Conservation (phyloP, 2,113 vertebrate genomes). For the Gyps fulvus region DNA sequence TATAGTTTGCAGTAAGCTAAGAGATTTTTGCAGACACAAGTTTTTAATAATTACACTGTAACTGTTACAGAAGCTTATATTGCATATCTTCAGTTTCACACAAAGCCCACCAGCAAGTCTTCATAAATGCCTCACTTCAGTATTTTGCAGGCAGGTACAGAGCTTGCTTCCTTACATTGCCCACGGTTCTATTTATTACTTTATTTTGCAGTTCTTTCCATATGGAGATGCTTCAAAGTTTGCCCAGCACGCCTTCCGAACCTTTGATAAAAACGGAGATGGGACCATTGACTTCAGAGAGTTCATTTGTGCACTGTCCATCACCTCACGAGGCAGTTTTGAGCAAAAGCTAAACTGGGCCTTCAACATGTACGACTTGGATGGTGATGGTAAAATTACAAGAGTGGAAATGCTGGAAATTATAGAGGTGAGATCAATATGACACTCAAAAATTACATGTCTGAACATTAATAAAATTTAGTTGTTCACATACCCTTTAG, state of each 20-base stretch:
- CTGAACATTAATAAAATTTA: neutral
- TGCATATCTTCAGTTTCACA: neutral
- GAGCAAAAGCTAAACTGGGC: constrained; percentile 99
- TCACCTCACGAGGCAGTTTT: constrained; percentile 96
- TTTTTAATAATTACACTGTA: neutral
- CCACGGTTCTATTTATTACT: neutral
- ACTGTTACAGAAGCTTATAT: neutral
- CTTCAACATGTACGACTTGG: constrained; percentile 99
- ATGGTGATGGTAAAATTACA: constrained; percentile 98
- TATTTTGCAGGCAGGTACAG: neutral
- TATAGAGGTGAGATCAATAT: constrained; percentile 84
- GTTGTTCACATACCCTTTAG: neutral
- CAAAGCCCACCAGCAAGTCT: neutral
- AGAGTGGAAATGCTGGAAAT: constrained; percentile 99
- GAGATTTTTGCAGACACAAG: neutral
- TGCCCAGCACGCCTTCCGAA: constrained; percentile 96
- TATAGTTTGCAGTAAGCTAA: neutral
- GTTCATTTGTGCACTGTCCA: constrained; percentile 97
- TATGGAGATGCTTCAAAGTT: constrained; percentile 98
- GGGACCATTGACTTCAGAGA: constrained; percentile 99
- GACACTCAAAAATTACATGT: neutral
- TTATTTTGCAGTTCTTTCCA: constrained; percentile 88
- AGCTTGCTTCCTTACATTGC: neutral
- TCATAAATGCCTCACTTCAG: neutral
- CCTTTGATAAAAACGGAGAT: constrained; percentile 96